Evolutionary conservation across 2,888 invertebrate genomes (phyloP), one percentile per base, ranked within the genome.

Genomic region (Thecocarcelia acutangulata): DNA sequence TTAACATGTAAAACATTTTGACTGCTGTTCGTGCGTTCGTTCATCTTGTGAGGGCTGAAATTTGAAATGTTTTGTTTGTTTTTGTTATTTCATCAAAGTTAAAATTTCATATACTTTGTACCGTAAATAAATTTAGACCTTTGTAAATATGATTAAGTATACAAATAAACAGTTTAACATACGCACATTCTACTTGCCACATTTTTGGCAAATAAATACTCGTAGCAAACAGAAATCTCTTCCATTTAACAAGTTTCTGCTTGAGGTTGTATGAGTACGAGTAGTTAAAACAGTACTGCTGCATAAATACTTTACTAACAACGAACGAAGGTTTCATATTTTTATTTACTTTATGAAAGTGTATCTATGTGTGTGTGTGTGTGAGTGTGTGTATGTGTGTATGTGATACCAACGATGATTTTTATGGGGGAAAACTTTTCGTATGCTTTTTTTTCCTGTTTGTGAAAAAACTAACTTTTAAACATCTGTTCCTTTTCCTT

Each of bases 111-210:
- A 52, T 15, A 64, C 50, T 72, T 78, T 70, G 21, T 42, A 61
- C 37, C 44, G 58, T 33, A 64, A 72, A 78, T 33, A 50, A 72
- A 24, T 73, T 54, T 76, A 68, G 69, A 69, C 72, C 77, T 77
- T 63, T 56, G 68, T 63, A 81, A 81, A 81, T 81, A 81, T 81
- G 81, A 81, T 81, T 72, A 81, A 76, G 33, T 68, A 63, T 33
- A 76, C 68, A 81, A 80, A 76, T 52, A 68, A 52, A 76, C 37
- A 59, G 33, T 52, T 42, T 59, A 42, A 75, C 54, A 72, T 11
- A 56, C 68, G 24, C 37, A 28, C 28, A 8, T 33, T 33, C 9
- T 8, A 42, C 15, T 63, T 50, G 9, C 21, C 13, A 24, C 12
- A 54, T 54, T 77, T 77, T 54, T 21, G 44, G 3, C 21, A 50